Conservation (phyloP, 35 echinoderm and acorn worm genomes). For the Stichopus chloronotus region DNA sequence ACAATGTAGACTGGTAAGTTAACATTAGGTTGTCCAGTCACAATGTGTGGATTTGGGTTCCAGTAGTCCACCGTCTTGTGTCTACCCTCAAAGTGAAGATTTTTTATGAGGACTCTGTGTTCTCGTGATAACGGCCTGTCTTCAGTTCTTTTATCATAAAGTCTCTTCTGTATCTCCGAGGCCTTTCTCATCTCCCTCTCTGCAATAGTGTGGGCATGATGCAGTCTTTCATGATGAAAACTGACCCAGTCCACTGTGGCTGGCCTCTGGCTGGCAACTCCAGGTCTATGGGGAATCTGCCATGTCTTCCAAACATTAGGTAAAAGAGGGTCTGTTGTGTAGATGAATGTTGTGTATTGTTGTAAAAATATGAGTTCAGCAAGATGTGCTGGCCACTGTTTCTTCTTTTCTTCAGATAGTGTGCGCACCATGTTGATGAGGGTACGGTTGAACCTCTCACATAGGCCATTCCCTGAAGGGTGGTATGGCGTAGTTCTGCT, state of each 20-base stretch:
- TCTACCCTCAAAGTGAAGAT: neutral
- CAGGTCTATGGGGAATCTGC: constrained; percentile 57
- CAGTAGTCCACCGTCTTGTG: neutral
- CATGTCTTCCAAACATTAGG: constrained; percentile 66
- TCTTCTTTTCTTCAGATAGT: constrained; percentile 34
- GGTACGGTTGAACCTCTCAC: constrained; percentile 48
- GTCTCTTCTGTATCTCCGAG: neutral
- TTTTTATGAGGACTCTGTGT: neutral
- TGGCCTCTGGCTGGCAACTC: neutral
- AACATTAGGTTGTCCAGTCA: neutral
- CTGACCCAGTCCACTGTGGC: neutral
- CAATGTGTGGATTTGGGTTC: neutral
- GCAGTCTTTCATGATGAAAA: neutral
- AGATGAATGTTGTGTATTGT: constrained; percentile 52
- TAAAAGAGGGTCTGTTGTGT: constrained; percentile 61
- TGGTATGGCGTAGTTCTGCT: constrained; percentile 29
- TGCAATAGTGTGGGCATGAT: constrained; percentile 21
- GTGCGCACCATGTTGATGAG: constrained; percentile 47
- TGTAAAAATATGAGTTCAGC: constrained; percentile 50
- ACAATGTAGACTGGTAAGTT: constrained; percentile 13
- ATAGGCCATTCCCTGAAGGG: constrained; percentile 36
- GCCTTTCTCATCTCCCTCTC: neutral
- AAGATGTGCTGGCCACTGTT: constrained; percentile 41
- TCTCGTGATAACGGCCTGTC: neutral
- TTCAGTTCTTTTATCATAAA: neutral